Evolutionary conservation across 2,113 vertebrate species (phyloP).

Genomic region (Muntiacus muntjak): DNA sequence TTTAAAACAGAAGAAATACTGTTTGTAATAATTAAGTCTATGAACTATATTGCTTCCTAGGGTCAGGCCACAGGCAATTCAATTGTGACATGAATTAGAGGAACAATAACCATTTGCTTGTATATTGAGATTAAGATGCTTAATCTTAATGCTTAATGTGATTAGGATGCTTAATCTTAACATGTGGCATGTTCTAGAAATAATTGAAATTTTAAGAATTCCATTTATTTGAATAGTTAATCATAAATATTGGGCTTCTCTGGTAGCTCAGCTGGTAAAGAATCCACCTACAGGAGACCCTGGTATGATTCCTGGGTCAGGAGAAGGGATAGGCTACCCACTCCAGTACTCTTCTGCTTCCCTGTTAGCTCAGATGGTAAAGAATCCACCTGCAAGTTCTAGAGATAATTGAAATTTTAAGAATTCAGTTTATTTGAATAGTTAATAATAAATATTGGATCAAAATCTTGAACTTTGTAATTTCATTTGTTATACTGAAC

Average conservation of each 20-base stretch:
- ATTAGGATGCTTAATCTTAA: neutral
- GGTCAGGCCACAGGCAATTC: neutral
- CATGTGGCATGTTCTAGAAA: neutral
- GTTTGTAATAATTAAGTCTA: neutral
- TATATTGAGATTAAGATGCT: neutral
- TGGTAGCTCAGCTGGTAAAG: neutral
- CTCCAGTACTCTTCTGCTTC: neutral
- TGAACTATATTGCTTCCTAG: neutral
- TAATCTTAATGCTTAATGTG: neutral
- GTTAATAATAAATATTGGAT: neutral
- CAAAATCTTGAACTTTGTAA: neutral
- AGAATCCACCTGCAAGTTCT: neutral
- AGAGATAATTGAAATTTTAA: neutral
- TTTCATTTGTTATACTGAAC: neutral
- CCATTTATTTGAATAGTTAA: neutral
- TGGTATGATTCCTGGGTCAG: neutral
- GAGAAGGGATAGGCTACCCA: neutral
- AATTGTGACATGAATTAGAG: neutral
- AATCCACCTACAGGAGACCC: neutral
- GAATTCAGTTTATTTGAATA: neutral
- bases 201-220: neutral
- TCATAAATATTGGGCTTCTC: neutral
- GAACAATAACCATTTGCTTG: neutral
- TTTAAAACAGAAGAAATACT: neutral
- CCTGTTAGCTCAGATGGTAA: neutral